A percentile compares a stretch with the other conserved stretches of the same genome.
Conservation (phyloP, 2,888 invertebrate species). For the Acrocyrtus sp. region DNA sequence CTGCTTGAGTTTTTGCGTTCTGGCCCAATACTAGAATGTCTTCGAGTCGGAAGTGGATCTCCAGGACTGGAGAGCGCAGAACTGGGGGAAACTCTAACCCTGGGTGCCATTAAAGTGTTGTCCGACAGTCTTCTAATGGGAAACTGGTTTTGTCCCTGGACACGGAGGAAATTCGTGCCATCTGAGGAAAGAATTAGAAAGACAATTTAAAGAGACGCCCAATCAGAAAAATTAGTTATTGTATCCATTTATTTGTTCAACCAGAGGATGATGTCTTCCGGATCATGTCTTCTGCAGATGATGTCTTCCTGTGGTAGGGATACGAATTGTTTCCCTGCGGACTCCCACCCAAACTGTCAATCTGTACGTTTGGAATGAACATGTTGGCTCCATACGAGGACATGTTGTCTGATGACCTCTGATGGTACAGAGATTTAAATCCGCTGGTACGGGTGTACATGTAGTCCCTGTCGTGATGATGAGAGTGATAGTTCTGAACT, state of each 20-base stretch:
- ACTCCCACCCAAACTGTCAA: slow-evolving; percentile 67
- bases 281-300: slow-evolving; percentile 92
- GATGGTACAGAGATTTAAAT: slow-evolving; percentile 65
- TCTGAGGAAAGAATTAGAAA: slow-evolving; percentile 36
- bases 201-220: neutral
- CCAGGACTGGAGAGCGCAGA: slow-evolving; percentile 82
- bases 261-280: slow-evolving; percentile 82
- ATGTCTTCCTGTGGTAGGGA: slow-evolving; percentile 79
- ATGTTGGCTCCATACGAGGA: slow-evolving; percentile 75
- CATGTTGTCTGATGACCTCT: slow-evolving; percentile 88
- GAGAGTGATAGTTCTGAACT: slow-evolving; percentile 47
- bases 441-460: slow-evolving; percentile 26
- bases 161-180: slow-evolving; percentile 79
- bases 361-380: slow-evolving; percentile 87
- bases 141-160: slow-evolving; percentile 77
- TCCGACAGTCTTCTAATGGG: slow-evolving; percentile 90
- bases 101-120: slow-evolving; percentile 90
- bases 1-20: slow-evolving; percentile 72
- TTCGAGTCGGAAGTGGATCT: slow-evolving; percentile 80
- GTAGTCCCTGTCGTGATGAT: slow-evolving; percentile 32
- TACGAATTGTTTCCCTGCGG: slow-evolving; percentile 29
- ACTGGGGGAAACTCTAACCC: slow-evolving; percentile 88
- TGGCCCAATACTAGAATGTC: slow-evolving; percentile 92
- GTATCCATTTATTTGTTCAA: slow-evolving; percentile 25
- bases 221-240: neutral